Evolutionary conservation across 2,888 invertebrate genomes (phyloP).

Genomic region (Drosophila hawaiiensis): DNA sequence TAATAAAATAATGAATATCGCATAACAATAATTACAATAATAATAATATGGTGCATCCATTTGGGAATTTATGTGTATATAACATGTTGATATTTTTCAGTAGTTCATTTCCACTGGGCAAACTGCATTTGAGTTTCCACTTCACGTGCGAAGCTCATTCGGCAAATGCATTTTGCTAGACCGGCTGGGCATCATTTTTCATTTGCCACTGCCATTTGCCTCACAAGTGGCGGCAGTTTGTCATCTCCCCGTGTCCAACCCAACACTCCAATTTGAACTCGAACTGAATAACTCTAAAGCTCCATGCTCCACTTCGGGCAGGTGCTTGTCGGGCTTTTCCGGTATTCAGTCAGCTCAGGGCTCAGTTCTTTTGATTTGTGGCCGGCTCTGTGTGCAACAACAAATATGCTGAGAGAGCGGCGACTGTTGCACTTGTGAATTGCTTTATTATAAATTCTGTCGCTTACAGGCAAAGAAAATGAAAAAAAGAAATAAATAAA

Average conservation of each 20-base stretch:
- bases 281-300: conserved; percentile 13
- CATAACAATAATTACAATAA: conserved; percentile 8
- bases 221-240: conserved; percentile 60
- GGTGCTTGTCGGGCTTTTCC: conserved; percentile 40
- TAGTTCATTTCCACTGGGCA: conserved; percentile 22
- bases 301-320: conserved; percentile 29
- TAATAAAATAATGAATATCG: conserved; percentile 7
- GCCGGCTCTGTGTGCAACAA: conserved; percentile 18
- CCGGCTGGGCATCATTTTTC: conserved; percentile 69
- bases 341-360: conserved; percentile 30
- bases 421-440: conserved; percentile 55
- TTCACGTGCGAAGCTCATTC: conserved; percentile 64
- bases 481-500: not conserved
- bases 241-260: conserved; percentile 40
- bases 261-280: conserved; percentile 4
- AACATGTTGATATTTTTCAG: conserved; percentile 29
- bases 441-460: conserved; percentile 57
- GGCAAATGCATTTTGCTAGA: conserved; percentile 60
- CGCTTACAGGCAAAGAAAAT: conserved; percentile 28
- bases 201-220: conserved; percentile 56
- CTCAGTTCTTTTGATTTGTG: conserved; percentile 53
- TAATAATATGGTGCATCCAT: conserved; percentile 7
- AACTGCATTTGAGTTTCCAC: conserved; percentile 43
- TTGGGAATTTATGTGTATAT: not conserved
- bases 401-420: conserved; percentile 29